Base-by-base conservation (phyloP, 2,888 invertebrate species). In the Cheilosia variabilis region DNA sequence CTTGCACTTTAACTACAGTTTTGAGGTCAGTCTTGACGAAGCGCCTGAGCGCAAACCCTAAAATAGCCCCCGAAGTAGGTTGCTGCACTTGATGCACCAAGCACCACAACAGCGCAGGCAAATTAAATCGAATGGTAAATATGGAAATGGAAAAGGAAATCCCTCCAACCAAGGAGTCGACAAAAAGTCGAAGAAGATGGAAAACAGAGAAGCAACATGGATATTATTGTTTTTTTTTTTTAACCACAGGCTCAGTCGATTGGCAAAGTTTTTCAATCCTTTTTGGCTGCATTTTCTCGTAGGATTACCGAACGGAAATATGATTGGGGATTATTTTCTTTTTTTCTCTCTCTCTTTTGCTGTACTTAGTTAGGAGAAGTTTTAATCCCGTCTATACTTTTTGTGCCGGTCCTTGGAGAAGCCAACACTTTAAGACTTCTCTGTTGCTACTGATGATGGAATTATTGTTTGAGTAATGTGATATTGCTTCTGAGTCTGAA, bases 81-180 rank as follows among this genome's bases (percentile, higher is more conserved):
- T 82, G 43, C 71, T 62, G 65, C 77, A 72, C 76, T 82, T 60
- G 77, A 72, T 60, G 65, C 43, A 73, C 45, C 50, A 72, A 53
- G 65, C 43, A 73, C 45, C 50, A 55, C n/a, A 55, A 31, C 55
- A 17, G 4, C 50, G 19, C 19, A 57, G 17, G n/a, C 34, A 19
- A 58, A 63, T 75, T 75, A 19, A 75, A 69, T 80, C 60, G 58
- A 66, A 79, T 53, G 41, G 72, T 31, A 53, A 72, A 75, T 63
- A 73, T 80, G 66, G 45, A 72, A 53, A 52, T 31, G 31, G 31
- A 31, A 53, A 52, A 22, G 31, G 7, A 31, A 31, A 31, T 31
- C 31, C 62, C 9, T 63, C 22, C 22, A 17, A 15, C 7, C 24
- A 50, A 34, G 22, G 15, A 34, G 63, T 5, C 62, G 47, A 22